Percentiles rank a stretch among this genome's conserved stretches.
Conservation (phyloP, 2,797 vertebrate genomes). For the Poecilia velifera region DNA sequence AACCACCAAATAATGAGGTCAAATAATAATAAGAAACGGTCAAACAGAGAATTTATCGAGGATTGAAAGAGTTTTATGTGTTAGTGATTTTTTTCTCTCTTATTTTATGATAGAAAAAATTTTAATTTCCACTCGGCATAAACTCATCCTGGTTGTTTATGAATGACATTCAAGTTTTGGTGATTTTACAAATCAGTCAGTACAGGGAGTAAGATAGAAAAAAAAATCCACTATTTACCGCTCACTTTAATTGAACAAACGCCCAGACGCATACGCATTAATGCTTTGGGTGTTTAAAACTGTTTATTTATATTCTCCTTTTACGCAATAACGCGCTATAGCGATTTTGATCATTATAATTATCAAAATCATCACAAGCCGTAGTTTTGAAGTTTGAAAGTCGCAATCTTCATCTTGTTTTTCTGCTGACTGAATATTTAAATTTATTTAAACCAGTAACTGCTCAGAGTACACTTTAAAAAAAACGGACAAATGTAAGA, state of each 20-base stretch:
- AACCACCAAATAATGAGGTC: constrained; percentile 9
- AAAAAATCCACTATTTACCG: background rate
- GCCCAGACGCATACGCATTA: background rate
- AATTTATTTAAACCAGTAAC: background rate
- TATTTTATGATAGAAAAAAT: background rate
- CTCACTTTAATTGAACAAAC: background rate
- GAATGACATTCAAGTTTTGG: background rate
- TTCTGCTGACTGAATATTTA: background rate
- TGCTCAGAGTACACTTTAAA: background rate
- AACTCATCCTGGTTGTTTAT: background rate
- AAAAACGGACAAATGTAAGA: background rate
- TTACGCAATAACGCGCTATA: background rate
- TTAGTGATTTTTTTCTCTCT: too few relatives aligned
- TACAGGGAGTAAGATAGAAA: background rate
- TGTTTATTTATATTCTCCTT: background rate
- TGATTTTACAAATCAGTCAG: background rate
- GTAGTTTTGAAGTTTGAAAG: background rate
- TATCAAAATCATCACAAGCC: background rate
- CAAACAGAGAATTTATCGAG: background rate
- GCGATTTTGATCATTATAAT: background rate
- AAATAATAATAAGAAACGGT: background rate
- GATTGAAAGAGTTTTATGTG: background rate
- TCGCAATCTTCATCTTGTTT: too few relatives aligned
- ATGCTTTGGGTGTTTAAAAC: background rate
- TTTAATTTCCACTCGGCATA: background rate